phyloP scores from a whole-genome alignment of 2,888 invertebrate genomes.

The Drosophila basisetae region DNA sequence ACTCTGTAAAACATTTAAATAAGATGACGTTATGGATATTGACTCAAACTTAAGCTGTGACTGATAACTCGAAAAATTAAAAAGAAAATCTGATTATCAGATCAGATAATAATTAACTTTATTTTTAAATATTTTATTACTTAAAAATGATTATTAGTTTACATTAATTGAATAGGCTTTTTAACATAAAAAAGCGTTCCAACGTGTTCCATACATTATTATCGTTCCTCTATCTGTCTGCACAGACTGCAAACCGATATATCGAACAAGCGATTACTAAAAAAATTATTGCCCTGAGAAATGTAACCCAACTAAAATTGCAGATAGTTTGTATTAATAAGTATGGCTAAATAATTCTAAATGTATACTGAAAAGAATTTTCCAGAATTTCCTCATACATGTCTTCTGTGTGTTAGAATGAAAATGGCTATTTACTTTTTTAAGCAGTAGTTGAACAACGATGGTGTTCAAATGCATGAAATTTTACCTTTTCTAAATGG shows the following conservation, averaged over 20 bases:
- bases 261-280: not conserved
- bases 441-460: not conserved
- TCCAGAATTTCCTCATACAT: not conserved
- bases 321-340: not conserved
- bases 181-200: not conserved
- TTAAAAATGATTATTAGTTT: not conserved
- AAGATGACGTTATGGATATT: not conserved
- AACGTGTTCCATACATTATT: not conserved
- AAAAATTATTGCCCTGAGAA: not conserved
- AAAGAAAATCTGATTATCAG: not conserved
- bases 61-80: not conserved
- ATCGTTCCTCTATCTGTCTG: not conserved
- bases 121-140: not conserved
- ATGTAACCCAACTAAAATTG: not conserved
- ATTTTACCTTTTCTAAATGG: not conserved
- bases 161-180: not conserved
- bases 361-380: not conserved
- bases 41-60: not conserved
- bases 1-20: slow-evolving; percentile 87
- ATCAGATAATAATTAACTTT: too few relatives aligned
- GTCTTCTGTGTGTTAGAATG: not conserved
- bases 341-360: not conserved
- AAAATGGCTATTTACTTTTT: not conserved
- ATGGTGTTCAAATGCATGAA: not conserved
- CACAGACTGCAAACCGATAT: not conserved